Conservation (phyloP, 2,113 vertebrate species). For the Nicator chloris region DNA sequence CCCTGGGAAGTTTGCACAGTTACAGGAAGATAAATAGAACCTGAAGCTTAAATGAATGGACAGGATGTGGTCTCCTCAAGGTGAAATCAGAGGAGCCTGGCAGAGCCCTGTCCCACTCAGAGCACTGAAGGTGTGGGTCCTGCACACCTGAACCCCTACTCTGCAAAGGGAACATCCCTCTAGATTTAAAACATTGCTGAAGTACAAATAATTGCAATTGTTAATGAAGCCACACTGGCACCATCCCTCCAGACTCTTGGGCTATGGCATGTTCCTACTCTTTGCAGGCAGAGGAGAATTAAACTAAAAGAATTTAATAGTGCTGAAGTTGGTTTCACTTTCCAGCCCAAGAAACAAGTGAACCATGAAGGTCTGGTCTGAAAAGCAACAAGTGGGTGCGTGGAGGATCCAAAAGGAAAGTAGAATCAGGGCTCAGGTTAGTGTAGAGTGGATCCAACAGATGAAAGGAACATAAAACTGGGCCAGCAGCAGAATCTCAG, state of each 20-base stretch:
- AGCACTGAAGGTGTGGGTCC: neutral
- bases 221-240: neutral
- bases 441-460: no score
- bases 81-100: neutral
- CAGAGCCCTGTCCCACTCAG: neutral
- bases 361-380: neutral
- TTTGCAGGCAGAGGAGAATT: neutral
- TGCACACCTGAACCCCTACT: neutral
- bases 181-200: rapidly evolving
- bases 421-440: neutral
- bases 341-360: neutral
- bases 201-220: rapidly evolving
- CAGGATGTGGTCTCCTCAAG: neutral
- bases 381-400: neutral
- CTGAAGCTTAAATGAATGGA: neutral
- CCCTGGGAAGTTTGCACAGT: neutral
- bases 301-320: neutral
- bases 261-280: neutral
- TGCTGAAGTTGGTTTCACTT: neutral
- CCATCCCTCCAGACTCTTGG: neutral
- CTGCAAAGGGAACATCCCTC: neutral
- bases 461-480: neutral
- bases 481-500: neutral
- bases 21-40: no score
- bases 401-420: neutral